Conservation (phyloP, 1,140 invertebrate species). For the Macrobrachium rosenbergii region DNA sequence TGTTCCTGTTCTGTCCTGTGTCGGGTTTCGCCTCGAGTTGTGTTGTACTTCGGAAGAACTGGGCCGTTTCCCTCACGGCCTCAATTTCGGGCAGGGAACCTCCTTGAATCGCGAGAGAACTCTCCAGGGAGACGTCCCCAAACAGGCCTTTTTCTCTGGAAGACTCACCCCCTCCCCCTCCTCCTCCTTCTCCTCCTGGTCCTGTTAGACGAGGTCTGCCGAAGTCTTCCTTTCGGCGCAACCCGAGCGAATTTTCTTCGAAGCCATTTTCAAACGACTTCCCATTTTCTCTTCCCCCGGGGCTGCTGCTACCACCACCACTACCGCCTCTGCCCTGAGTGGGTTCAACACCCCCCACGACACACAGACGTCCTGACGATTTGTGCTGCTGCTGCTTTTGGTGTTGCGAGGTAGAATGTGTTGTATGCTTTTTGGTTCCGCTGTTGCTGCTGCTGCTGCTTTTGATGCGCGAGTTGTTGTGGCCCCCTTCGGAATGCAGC, state of each 20-base stretch:
- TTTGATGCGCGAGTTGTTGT: neutral
- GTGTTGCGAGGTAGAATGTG: neutral
- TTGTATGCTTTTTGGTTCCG: neutral
- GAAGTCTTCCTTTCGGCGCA: slow-evolving; percentile 17
- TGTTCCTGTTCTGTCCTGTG: too few species aligned
- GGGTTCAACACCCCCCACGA: neutral
- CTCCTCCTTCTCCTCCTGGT: slow-evolving; percentile 32
- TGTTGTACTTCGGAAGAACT: too few species aligned
- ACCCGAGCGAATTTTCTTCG: slow-evolving; percentile 30
- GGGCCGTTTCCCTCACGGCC: too few species aligned
- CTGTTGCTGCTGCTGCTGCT: neutral
- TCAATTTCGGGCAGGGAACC: neutral
- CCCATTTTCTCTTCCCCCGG: slow-evolving; percentile 23
- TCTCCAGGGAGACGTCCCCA: neutral
- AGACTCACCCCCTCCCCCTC: slow-evolving; percentile 3
- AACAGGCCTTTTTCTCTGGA: neutral
- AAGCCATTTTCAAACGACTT: neutral
- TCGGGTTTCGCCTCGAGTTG: too few species aligned
- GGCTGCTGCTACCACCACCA: neutral
- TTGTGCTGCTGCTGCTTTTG: neutral
- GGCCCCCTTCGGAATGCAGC: slow-evolving; percentile 23
- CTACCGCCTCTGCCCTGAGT: neutral
- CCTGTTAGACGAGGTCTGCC: neutral
- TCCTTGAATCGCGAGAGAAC: neutral
- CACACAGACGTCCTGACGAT: neutral